Percentiles rank a stretch among this genome's conserved stretches.
phyloP scores from a whole-genome alignment of 2,888 invertebrate species.

The Opisthograptis luteolata region DNA sequence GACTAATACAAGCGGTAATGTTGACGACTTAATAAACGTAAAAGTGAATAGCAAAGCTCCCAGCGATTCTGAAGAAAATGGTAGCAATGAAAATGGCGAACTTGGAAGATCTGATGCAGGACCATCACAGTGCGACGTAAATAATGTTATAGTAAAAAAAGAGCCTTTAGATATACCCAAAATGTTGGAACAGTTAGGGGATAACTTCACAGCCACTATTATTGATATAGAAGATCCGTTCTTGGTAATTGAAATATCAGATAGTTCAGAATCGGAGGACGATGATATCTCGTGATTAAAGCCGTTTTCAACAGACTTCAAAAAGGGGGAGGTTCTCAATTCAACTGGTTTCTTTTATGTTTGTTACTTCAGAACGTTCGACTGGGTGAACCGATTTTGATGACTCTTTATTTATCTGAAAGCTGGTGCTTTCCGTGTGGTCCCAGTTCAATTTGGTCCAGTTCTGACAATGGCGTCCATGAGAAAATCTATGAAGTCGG shows the following conservation, averaged over 20 bases:
- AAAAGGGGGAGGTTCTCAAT: too few species aligned
- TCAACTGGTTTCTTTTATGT: too few species aligned
- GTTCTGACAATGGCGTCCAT: too few species aligned
- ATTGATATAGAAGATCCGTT: constrained; percentile 62
- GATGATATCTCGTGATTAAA: constrained; percentile 26
- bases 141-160: constrained; percentile 32
- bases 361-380: too few species aligned
- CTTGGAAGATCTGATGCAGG: not conserved
- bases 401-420: too few species aligned
- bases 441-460: too few species aligned
- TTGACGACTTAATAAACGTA: not conserved
- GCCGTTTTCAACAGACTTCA: too few species aligned
- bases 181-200: constrained; percentile 51
- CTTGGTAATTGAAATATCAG: constrained; percentile 62
- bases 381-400: too few species aligned
- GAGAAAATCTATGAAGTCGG: too few species aligned
- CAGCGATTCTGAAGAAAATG: not conserved
- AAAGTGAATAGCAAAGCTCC: not conserved
- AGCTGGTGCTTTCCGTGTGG: too few species aligned
- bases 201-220: constrained; percentile 48
- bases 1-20: not conserved
- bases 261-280: constrained; percentile 55
- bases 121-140: constrained; percentile 5
- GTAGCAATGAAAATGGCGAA: not conserved
- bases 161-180: constrained; percentile 38